phyloP scores from a whole-genome alignment of 2,888 invertebrate genomes.

The Athetis lepigone region DNA sequence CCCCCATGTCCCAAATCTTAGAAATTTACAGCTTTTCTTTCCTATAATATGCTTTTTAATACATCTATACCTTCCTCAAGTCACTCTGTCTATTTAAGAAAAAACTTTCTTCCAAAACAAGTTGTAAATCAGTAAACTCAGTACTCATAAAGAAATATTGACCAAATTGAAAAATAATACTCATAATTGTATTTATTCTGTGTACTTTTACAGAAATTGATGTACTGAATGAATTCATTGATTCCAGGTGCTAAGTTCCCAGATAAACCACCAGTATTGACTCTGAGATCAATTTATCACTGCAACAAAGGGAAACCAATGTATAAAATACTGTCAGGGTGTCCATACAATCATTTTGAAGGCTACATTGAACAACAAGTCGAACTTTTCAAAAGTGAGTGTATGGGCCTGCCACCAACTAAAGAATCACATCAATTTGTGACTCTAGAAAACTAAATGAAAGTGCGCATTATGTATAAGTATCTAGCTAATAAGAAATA shows the following conservation, averaged over 20 bases:
- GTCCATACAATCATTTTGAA: constrained; percentile 86
- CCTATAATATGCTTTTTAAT: too few relatives aligned
- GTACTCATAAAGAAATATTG: too few relatives aligned
- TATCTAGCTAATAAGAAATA: neutral
- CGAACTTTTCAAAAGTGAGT: constrained; percentile 87
- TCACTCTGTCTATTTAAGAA: too few relatives aligned
- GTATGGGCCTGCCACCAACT: constrained; percentile 73
- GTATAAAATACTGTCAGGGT: constrained; percentile 80
- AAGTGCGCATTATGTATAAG: neutral
- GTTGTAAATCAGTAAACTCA: too few relatives aligned
- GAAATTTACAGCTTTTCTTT: too few relatives aligned
- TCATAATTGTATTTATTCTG: too few relatives aligned
- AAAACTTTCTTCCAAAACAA: too few relatives aligned
- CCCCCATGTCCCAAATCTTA: too few relatives aligned
- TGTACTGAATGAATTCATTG: constrained; percentile 6
- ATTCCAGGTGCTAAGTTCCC: constrained; percentile 89
- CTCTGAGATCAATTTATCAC: constrained; percentile 91
- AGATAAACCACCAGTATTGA: constrained; percentile 88
- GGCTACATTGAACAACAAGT: constrained; percentile 87
- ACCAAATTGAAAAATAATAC: too few relatives aligned
- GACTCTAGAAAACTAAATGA: constrained; percentile 73
- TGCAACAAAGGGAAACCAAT: constrained; percentile 84
- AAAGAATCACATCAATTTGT: constrained; percentile 73
- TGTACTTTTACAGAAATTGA: neutral
- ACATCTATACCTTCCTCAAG: too few relatives aligned